Evolutionary conservation across 1,140 invertebrate genomes (phyloP), one percentile per base, ranked within the genome.

Genomic region (Hypsibius dujardini): DNA sequence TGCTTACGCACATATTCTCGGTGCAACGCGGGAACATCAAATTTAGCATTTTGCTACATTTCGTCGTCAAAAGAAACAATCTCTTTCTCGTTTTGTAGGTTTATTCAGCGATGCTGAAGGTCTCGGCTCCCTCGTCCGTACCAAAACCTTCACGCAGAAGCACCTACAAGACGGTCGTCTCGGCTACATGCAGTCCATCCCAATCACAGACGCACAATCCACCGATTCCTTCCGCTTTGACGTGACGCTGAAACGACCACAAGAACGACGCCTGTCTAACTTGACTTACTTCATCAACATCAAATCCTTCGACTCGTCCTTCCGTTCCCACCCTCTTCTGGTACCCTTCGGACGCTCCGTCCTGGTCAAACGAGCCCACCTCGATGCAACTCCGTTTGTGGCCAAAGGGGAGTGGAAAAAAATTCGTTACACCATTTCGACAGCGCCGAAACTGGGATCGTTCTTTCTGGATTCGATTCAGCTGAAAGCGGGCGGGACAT

Each of bases 161-260:
- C 12, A 67, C 45, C 62, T 67, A 42, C 62, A 67, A 42, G 62
- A 67, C 12, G 62, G 62, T 14, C 62, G 62, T 67, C 3, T 67
- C 3, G 62, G 7, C 62, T 67, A 67, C 62, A 42, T 67, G 7
- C 62, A 67, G 62, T 67, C 62, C 7, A 42, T 67, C 7, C 62
- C 62, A 7, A 67, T 67, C 7, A 56, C 50, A n/a, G n/a, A 56
- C 50, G n/a, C 7, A 7, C 50, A 56, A n/a, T 7, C n/a, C 7
- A 42, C 42, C 3, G 62, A 67, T 42, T 42, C 7, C 62, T 67
- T 67, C 62, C 42, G 45, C 42, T 67, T 67, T 42, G 42, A 42
- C 45, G 62, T 42, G 7, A 14, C 7, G 42, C 42, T 67, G 42
- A 67, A 7, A 3, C 12, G 45, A 14, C 62, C 62, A 42, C 62